These are phyloP conservation scores for Plectus sambesii DNA, from an alignment of 1,140 invertebrate species.

Conservation along the genomic window DNA sequence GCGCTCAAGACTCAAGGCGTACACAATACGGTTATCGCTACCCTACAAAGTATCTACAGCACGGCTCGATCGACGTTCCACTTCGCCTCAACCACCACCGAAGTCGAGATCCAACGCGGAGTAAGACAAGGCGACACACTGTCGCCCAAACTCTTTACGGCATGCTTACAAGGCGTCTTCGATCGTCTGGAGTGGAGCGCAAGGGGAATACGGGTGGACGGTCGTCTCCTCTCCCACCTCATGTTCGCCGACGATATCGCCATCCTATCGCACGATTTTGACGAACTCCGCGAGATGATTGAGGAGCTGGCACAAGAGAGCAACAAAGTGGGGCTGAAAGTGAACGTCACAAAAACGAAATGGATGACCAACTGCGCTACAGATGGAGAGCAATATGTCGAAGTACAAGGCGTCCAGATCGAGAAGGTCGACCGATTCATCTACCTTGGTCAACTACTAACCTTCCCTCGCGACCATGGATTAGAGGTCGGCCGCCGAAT, in stretches of 20 bases:
- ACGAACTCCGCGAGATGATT: slow-evolving; percentile 18
- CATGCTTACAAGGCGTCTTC: slow-evolving; percentile 47
- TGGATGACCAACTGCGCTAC: slow-evolving; percentile 5
- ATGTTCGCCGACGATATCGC: slow-evolving; percentile 45
- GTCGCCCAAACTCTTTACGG: slow-evolving; percentile 50
- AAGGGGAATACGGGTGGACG: slow-evolving; percentile 4
- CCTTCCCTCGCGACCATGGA: slow-evolving; percentile 8
- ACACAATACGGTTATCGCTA: slow-evolving; percentile 5
- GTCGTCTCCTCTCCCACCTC: slow-evolving; percentile 15
- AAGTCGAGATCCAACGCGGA: slow-evolving; percentile 31
- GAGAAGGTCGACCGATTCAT: slow-evolving; percentile 5
- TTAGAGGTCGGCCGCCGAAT: slow-evolving; percentile 8
- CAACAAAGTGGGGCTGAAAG: slow-evolving; percentile 10
- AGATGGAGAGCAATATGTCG: too few relatives aligned
- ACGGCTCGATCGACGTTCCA: slow-evolving; percentile 3
- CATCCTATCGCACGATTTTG: slow-evolving; percentile 17
- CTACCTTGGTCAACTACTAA: slow-evolving; percentile 12
- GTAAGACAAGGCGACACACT: slow-evolving; percentile 52
- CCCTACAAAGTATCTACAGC: slow-evolving; percentile 5
- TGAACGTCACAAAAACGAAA: slow-evolving; percentile 14
- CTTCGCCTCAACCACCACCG: not conserved
- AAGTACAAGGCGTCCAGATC: slow-evolving; percentile 5
- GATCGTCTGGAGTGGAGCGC: slow-evolving; percentile 9
- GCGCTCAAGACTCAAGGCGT: slow-evolving; percentile 10
- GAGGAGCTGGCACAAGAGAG: slow-evolving; percentile 6